Conservation (phyloP, 2,888 invertebrate genomes). For the Eristalinus aeneus region DNA sequence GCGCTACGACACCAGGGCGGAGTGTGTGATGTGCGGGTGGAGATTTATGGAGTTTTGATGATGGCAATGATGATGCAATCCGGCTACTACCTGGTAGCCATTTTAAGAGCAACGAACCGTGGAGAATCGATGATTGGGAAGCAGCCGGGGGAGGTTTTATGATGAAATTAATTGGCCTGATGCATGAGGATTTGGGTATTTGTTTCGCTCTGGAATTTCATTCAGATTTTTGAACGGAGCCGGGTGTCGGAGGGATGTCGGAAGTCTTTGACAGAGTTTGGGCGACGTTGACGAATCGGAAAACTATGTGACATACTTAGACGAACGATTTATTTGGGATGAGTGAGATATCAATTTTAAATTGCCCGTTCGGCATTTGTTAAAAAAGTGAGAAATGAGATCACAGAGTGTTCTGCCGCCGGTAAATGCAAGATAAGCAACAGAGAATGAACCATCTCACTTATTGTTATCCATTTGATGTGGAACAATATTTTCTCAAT, state of each 20-base stretch:
- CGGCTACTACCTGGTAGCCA: constrained; percentile 63
- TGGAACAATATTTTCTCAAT: neutral
- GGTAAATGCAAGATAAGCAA: neutral
- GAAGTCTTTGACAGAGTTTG: constrained; percentile 40
- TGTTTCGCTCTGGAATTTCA: constrained; percentile 9
- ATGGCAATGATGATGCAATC: constrained; percentile 19
- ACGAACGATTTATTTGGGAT: constrained; percentile 10
- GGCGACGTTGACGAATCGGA: constrained; percentile 54
- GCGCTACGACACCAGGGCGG: neutral
- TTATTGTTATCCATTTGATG: neutral
- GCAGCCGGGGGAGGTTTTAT: constrained; percentile 15
- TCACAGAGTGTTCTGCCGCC: neutral
- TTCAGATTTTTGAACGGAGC: neutral
- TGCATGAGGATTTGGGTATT: constrained; percentile 55
- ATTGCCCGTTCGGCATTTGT: neutral
- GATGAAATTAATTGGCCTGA: constrained; percentile 56
- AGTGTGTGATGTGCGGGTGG: constrained; percentile 37
- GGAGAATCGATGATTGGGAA: constrained; percentile 57
- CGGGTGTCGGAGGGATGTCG: constrained; percentile 1
- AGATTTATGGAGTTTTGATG: constrained; percentile 56
- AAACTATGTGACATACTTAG: constrained; percentile 60
- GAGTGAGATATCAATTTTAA: constrained; percentile 42
- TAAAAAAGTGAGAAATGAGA: neutral
- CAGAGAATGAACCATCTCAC: neutral
- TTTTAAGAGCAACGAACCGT: constrained; percentile 42